These are phyloP conservation scores for Zaprionus davidi DNA, from an alignment of 1,140 invertebrate genomes.

Conservation along the genomic window DNA sequence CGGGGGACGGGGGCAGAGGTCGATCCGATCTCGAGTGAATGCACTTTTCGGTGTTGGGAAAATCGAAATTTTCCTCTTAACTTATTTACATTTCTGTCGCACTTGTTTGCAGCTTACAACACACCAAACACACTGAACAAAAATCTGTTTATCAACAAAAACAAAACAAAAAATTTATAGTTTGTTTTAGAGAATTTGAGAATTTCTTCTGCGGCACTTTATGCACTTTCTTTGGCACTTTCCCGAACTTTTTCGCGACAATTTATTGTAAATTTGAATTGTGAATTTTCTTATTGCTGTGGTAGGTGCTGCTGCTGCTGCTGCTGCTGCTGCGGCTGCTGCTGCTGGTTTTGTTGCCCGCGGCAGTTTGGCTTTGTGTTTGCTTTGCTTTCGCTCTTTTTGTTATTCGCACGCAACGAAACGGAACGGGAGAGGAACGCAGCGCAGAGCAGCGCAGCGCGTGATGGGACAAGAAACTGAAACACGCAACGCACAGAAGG, in stretches of 20 bases:
- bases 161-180: constrained; percentile 4
- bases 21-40: too few relatives aligned
- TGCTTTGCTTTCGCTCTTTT: constrained; percentile 47
- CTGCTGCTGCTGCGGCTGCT: constrained; percentile 11
- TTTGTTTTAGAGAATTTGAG: background rate
- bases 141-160: constrained; percentile 7
- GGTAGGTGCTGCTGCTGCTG: constrained; percentile 13
- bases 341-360: constrained; percentile 43
- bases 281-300: constrained; percentile 3
- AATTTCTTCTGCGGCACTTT: background rate
- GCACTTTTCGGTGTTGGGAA: background rate
- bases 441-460: constrained; percentile 21
- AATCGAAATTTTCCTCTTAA: constrained; percentile 4
- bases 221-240: constrained; percentile 10
- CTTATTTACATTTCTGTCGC: constrained; percentile 2
- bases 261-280: constrained; percentile 14
- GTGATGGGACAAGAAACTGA: constrained; percentile 44
- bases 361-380: constrained; percentile 53
- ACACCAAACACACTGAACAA: too few relatives aligned
- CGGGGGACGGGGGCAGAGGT: background rate
- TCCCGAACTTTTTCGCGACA: background rate
- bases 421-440: constrained; percentile 24
- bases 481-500: constrained; percentile 39
- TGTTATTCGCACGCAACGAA: constrained; percentile 64
- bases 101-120: constrained; percentile 19